Conservation (phyloP, 2,888 invertebrate genomes). For the Xestoiulus laeticollis region DNA sequence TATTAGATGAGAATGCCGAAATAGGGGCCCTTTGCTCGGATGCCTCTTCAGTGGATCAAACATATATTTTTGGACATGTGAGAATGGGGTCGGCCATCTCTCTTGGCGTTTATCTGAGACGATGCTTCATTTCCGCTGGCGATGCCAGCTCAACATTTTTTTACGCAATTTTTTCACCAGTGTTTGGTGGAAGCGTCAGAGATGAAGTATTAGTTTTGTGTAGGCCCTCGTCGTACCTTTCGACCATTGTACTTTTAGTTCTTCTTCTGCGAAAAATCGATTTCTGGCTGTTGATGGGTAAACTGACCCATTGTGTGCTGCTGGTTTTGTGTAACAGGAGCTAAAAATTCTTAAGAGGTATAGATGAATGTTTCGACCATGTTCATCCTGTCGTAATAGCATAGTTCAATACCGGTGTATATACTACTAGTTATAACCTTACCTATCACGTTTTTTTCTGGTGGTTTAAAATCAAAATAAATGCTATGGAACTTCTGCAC, state of each 20-base stretch:
- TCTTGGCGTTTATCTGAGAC: conserved; percentile 37
- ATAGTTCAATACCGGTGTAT: no score
- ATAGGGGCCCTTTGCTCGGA: conserved; percentile 37
- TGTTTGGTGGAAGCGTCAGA: background rate
- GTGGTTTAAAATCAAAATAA: no score
- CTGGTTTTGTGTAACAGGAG: background rate
- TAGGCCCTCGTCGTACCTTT: background rate
- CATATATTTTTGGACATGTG: conserved; percentile 34
- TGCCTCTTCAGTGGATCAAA: conserved; percentile 23
- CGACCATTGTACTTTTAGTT: background rate
- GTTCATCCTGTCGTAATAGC: no score
- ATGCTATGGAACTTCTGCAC: no score
- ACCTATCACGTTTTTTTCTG: no score
- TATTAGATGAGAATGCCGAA: background rate
- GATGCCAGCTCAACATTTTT: conserved; percentile 13
- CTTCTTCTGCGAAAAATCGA: background rate
- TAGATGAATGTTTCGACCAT: no score
- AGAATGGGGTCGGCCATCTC: conserved; percentile 11
- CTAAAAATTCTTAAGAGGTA: background rate
- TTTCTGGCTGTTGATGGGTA: background rate
- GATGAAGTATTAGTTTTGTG: conserved; percentile 37
- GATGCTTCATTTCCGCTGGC: conserved; percentile 27
- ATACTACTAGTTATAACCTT: no score
- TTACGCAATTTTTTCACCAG: background rate
- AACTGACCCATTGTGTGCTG: background rate